phyloP scores from a whole-genome alignment of 2,888 invertebrate genomes.

The Cheilosia grossa region DNA sequence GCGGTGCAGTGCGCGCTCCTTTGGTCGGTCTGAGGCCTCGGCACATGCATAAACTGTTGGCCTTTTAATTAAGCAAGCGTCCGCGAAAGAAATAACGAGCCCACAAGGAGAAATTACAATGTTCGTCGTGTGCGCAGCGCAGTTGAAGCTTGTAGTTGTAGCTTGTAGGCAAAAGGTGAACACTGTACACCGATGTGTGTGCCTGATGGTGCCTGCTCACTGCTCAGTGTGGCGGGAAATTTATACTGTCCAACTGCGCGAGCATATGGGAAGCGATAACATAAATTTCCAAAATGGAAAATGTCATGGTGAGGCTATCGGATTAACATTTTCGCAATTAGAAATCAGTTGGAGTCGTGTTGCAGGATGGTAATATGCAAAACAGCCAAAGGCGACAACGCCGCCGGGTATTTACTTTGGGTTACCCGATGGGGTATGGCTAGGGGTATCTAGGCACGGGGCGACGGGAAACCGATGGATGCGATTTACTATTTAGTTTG shows the following conservation, averaged over 20 bases:
- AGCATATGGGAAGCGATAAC: conserved; percentile 36
- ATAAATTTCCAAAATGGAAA: conserved; percentile 69
- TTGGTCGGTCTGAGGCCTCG: not conserved
- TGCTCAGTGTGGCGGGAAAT: conserved; percentile 48
- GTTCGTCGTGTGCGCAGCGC: conserved; percentile 4
- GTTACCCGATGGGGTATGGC: not conserved
- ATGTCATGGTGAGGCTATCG: conserved; percentile 72
- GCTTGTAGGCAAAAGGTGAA: not conserved
- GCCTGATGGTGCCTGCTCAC: not conserved
- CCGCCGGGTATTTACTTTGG: not conserved
- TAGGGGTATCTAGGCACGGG: too few relatives aligned
- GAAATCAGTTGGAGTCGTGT: conserved; percentile 64
- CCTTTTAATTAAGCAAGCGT: conserved; percentile 69
- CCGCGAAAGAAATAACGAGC: conserved; percentile 51
- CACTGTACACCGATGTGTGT: not conserved
- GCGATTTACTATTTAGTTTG: too few relatives aligned
- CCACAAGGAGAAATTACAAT: conserved; percentile 55
- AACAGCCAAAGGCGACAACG: not conserved
- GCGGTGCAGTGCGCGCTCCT: conserved; percentile 14
- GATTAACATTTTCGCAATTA: conserved; percentile 67
- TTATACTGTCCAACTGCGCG: conserved; percentile 51
- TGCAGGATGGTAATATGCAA: not conserved
- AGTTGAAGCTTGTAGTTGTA: too few relatives aligned
- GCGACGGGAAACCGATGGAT: too few relatives aligned
- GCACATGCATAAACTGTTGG: conserved; percentile 35